A percentile compares a stretch with the other conserved stretches of the same genome.
Evolutionary conservation across 2,113 vertebrate species (phyloP).

Genomic region (Cyrtonyx montezumae): DNA sequence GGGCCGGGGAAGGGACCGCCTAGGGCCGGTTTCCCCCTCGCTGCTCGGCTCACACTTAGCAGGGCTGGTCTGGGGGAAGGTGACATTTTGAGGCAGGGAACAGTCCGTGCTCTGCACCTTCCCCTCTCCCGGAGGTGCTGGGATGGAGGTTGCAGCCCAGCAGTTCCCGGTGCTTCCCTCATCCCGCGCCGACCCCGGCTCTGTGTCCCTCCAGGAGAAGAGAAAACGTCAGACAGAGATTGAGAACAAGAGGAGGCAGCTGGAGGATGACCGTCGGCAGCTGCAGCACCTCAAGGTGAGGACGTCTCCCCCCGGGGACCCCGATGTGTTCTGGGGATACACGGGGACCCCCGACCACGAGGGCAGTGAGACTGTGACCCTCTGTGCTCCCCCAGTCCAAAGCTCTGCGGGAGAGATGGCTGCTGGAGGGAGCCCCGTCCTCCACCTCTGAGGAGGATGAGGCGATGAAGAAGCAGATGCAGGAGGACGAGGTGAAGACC

Average conservation of each 20-base stretch:
- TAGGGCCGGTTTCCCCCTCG: not conserved
- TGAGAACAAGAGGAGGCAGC: constrained; percentile 87
- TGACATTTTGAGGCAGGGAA: not conserved
- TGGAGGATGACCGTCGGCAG: constrained; percentile 88
- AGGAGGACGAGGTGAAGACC: constrained; percentile 86
- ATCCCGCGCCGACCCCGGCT: fast-evolving
- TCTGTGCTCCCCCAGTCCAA: constrained; percentile 83
- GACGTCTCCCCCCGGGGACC: not conserved
- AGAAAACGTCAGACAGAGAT: constrained; percentile 87
- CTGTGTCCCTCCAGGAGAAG: constrained; percentile 83
- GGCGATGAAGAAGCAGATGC: constrained; percentile 84
- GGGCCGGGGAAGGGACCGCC: not conserved
- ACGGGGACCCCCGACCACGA: not conserved
- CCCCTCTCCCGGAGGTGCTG: fast-evolving
- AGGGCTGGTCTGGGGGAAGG: not conserved
- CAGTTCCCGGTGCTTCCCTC: not conserved
- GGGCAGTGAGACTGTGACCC: not conserved
- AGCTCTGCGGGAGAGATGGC: constrained; percentile 91
- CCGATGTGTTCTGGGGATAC: fast-evolving
- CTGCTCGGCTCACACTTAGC: not conserved
- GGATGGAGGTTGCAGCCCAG: not conserved
- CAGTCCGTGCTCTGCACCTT: not conserved
- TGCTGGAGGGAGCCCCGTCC: constrained; percentile 89
- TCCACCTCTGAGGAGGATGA: constrained; percentile 84
- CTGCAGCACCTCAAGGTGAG: constrained; percentile 93